phyloP scores from a whole-genome alignment of 1,140 invertebrate genomes.

The Apis mellifera region DNA sequence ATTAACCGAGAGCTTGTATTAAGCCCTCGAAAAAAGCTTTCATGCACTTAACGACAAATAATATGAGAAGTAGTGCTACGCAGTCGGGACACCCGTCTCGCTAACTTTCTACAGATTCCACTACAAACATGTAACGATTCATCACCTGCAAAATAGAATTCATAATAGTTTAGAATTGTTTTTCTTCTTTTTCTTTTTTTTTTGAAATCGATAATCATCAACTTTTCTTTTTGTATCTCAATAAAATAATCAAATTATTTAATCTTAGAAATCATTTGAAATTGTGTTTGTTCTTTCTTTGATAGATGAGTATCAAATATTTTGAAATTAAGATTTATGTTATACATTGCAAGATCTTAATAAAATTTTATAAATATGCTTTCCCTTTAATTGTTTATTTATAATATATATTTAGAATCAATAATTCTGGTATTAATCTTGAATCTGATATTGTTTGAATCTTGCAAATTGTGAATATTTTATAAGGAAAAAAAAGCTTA shows the following conservation, averaged over 20 bases:
- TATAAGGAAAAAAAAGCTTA: too few relatives aligned
- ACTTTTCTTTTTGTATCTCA: too few relatives aligned
- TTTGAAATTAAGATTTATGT: not conserved
- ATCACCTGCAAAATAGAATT: not conserved
- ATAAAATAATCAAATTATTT: not conserved
- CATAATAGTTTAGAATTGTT: not conserved
- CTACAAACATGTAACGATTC: not conserved
- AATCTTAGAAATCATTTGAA: not conserved
- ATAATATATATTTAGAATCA: too few relatives aligned
- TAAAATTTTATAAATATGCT: not conserved
- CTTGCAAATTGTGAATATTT: too few relatives aligned
- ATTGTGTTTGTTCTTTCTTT: not conserved
- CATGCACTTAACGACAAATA: slow-evolving; percentile 66
- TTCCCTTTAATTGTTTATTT: not conserved
- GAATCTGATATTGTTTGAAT: too few relatives aligned
- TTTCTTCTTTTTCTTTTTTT: not conserved
- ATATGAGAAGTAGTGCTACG: slow-evolving; percentile 51
- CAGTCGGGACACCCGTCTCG: slow-evolving; percentile 33
- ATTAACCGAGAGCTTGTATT: slow-evolving; percentile 65
- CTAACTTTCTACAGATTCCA: slow-evolving; percentile 32
- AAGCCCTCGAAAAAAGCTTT: slow-evolving; percentile 67
- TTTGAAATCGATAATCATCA: not conserved
- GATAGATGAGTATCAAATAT: not conserved
- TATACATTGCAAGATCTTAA: not conserved
- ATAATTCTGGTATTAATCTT: too few relatives aligned